phyloP scores from a whole-genome alignment of 2,888 invertebrate genomes.

The Spatulosminthurus flaviceps region DNA sequence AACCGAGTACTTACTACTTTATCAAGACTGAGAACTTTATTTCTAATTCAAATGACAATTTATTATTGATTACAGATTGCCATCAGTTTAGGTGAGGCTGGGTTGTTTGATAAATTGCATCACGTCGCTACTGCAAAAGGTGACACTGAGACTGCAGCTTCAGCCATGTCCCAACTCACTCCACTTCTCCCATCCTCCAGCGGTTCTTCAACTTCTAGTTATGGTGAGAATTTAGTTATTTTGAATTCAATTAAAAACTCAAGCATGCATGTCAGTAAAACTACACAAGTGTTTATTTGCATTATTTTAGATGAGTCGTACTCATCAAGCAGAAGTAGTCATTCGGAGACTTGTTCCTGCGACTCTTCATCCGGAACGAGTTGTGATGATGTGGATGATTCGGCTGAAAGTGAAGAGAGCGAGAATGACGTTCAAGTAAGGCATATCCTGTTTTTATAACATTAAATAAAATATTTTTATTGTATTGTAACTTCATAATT shows the following conservation, averaged over 20 bases:
- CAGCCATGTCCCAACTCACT: constrained; percentile 51
- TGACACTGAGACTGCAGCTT: constrained; percentile 53
- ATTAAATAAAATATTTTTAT: neutral
- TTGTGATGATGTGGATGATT: constrained; percentile 46
- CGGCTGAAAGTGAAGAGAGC: constrained; percentile 3
- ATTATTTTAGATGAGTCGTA: constrained; percentile 48
- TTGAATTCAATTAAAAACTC: neutral
- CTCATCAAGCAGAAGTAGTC: constrained; percentile 47
- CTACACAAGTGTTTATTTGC: too few relatives aligned
- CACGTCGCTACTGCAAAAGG: constrained; percentile 52
- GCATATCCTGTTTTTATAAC: too few relatives aligned
- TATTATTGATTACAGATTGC: constrained; percentile 53
- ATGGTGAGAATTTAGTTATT: constrained; percentile 2
- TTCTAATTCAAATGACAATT: constrained; percentile 3
- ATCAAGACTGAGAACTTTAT: neutral
- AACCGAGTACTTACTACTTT: too few relatives aligned
- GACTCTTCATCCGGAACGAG: constrained; percentile 49
- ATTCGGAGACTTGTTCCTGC: constrained; percentile 49
- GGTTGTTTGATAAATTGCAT: constrained; percentile 55
- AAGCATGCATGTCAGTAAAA: too few relatives aligned
- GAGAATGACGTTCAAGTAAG: constrained; percentile 1
- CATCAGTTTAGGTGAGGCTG: constrained; percentile 57
- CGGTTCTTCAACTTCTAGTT: constrained; percentile 51
- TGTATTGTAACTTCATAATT: neutral
- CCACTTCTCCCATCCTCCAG: constrained; percentile 45